Conservation (phyloP, 2,797 vertebrate species). For the Thaleichthys pacificus region DNA sequence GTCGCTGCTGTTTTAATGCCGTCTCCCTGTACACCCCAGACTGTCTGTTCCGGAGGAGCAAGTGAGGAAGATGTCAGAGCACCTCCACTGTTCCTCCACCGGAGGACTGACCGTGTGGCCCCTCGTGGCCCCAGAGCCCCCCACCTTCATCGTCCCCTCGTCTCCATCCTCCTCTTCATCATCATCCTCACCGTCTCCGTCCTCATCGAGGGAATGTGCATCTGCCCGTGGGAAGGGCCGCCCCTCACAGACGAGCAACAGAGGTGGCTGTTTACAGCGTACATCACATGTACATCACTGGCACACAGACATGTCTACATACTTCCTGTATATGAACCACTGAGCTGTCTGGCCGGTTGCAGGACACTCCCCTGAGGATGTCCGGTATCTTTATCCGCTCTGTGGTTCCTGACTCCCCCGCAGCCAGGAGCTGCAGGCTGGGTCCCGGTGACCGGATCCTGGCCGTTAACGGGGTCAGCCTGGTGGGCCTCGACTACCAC, state of each 20-base stretch:
- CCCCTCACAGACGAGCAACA: neutral
- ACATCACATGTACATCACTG: too few relatives aligned
- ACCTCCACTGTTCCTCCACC: slow-evolving; percentile 9
- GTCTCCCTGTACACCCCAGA: neutral
- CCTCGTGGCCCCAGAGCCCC: neutral
- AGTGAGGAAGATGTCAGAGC: slow-evolving; percentile 23
- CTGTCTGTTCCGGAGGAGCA: slow-evolving; percentile 8
- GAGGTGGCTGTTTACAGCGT: too few relatives aligned
- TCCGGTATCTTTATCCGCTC: slow-evolving; percentile 76
- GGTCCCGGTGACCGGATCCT: slow-evolving; percentile 75
- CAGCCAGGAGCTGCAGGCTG: slow-evolving; percentile 65
- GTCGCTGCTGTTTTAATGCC: neutral
- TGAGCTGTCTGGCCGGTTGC: slow-evolving; percentile 6
- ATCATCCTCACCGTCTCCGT: neutral
- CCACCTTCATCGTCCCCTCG: neutral
- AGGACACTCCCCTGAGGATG: slow-evolving; percentile 64
- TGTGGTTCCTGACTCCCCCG: slow-evolving; percentile 74
- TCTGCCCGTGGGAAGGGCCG: neutral
- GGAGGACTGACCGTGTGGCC: slow-evolving; percentile 19
- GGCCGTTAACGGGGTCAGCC: slow-evolving; percentile 77
- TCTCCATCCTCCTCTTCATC: neutral
- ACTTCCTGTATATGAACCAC: too few relatives aligned
- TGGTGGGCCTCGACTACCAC: slow-evolving; percentile 71
- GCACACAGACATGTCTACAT: neutral
- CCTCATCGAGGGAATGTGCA: neutral